phyloP scores from a whole-genome alignment of 2,888 invertebrate species.

The Meiosimyza platycephala region DNA sequence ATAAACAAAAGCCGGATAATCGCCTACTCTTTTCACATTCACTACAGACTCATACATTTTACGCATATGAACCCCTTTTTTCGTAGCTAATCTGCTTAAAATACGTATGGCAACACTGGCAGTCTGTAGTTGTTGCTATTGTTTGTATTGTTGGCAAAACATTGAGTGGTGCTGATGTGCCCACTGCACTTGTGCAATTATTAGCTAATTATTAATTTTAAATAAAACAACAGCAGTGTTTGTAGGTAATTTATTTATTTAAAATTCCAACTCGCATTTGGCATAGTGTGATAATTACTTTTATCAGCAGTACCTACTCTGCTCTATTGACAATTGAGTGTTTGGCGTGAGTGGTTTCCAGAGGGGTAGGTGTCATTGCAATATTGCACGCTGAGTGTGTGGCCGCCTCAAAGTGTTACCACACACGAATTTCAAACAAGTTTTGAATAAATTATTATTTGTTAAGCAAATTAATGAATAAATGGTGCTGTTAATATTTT shows the following conservation, averaged over 20 bases:
- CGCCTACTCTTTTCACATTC: background rate
- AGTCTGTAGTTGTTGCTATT: background rate
- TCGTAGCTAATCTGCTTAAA: background rate
- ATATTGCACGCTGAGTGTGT: constrained; percentile 9
- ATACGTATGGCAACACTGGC: background rate
- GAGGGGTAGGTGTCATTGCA: background rate
- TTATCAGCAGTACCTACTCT: constrained; percentile 48
- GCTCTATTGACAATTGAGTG: too few species aligned
- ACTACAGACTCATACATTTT: background rate
- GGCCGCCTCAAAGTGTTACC: constrained; percentile 31
- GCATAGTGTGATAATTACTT: constrained; percentile 56
- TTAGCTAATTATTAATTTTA: constrained; percentile 39
- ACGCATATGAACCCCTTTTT: background rate
- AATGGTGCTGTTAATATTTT: constrained; percentile 33
- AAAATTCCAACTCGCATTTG: background rate
- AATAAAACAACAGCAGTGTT: constrained; percentile 29
- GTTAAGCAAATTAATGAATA: constrained; percentile 35
- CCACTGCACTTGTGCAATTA: constrained; percentile 34
- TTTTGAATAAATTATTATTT: constrained; percentile 37
- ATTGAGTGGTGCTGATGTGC: background rate
- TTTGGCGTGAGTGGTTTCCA: too few species aligned
- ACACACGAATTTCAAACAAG: constrained; percentile 33
- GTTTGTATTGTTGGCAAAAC: constrained; percentile 3
- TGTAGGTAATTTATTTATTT: constrained; percentile 20
- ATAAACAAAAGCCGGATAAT: constrained; percentile 2